Percentiles rank a stretch among this genome's conserved stretches.
phyloP scores from a whole-genome alignment of 2,888 invertebrate species.

The Blastobasis lacticolella region DNA sequence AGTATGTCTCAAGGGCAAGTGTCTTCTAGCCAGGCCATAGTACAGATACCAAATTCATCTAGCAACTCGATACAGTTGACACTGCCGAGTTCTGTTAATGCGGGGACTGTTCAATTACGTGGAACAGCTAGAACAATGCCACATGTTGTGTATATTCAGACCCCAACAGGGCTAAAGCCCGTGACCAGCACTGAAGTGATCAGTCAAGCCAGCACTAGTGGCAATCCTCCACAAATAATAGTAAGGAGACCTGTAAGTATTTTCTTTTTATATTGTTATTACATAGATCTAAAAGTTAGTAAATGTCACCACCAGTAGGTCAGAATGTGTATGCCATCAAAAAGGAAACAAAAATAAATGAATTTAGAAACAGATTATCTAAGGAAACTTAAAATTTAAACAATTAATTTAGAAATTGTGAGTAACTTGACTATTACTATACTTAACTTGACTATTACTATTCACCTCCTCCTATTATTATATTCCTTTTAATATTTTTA shows the following conservation, averaged over 20 bases:
- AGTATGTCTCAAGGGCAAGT: slow-evolving; percentile 56
- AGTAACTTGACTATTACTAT: too few species aligned
- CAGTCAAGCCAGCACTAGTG: slow-evolving; percentile 64
- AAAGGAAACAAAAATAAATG: too few species aligned
- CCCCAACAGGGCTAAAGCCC: slow-evolving; percentile 65
- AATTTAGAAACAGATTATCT: too few species aligned
- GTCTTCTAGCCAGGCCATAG: slow-evolving; percentile 42
- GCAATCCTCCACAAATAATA: slow-evolving; percentile 68
- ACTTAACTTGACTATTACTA: too few species aligned
- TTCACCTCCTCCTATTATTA: too few species aligned
- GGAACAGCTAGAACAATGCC: slow-evolving; percentile 55
- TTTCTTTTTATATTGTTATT: neutral
- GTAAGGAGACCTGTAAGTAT: slow-evolving; percentile 68
- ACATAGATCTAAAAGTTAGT: too few species aligned
- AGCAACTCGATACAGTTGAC: slow-evolving; percentile 54
- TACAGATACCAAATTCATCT: slow-evolving; percentile 56
- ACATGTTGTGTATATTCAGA: slow-evolving; percentile 77
- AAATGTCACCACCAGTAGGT: too few species aligned
- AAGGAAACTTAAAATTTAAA: too few species aligned
- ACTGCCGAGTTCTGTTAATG: slow-evolving; percentile 28
- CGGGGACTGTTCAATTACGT: slow-evolving; percentile 40
- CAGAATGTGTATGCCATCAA: too few species aligned
- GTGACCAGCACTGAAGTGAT: slow-evolving; percentile 63
- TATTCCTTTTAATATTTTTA: too few species aligned
- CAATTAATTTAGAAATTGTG: too few species aligned